Evolutionary conservation across 2,113 vertebrate species (phyloP).

Genomic region (Grammatotria lemairii): DNA sequence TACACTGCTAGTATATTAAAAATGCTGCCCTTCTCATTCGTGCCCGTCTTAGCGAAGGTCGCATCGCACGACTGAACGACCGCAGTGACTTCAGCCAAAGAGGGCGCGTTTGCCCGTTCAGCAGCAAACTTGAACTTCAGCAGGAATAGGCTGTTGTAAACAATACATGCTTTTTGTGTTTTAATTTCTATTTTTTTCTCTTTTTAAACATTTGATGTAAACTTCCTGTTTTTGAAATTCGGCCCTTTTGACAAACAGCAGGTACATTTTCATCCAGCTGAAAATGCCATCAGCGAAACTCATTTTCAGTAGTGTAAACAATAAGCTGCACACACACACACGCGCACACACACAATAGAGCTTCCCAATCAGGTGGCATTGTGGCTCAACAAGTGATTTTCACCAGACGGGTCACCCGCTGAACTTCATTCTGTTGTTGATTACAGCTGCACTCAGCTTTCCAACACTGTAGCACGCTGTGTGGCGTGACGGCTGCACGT

Average conservation of each 20-base stretch:
- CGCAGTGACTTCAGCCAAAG: neutral
- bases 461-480: neutral
- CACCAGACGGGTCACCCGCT: neutral
- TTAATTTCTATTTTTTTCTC: neutral
- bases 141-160: conserved; percentile 53
- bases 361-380: neutral
- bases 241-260: conserved; percentile 17
- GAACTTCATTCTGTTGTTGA: neutral
- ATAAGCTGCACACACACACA: neutral
- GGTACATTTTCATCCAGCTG: neutral
- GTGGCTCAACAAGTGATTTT: neutral
- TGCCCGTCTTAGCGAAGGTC: neutral
- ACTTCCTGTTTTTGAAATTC: conserved; percentile 8
- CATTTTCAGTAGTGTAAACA: conserved; percentile 40
- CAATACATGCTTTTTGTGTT: conserved; percentile 46
- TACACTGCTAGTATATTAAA: conserved; percentile 20
- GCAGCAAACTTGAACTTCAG: conserved; percentile 20
- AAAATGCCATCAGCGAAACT: conserved; percentile 10
- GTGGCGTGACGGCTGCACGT: neutral
- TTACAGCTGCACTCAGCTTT: neutral
- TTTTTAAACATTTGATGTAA: conserved; percentile 20
- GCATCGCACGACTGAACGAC: neutral
- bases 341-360: neutral
- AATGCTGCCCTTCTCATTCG: neutral
- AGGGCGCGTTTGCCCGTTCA: neutral